Evolutionary conservation across 2,888 invertebrate genomes (phyloP).

Genomic region (Spisula solida): DNA sequence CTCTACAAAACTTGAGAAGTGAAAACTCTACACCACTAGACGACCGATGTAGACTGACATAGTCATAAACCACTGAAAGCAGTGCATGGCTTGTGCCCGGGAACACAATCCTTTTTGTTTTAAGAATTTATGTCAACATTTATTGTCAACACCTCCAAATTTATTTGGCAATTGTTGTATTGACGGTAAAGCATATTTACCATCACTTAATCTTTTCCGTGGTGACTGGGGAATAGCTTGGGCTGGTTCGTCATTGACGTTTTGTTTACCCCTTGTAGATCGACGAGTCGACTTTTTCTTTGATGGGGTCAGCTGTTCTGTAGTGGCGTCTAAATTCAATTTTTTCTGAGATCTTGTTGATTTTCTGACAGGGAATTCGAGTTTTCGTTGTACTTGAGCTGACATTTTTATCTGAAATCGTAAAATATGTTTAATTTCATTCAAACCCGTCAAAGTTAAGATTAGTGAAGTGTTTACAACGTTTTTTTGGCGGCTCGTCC

Average conservation of each 20-base stretch:
- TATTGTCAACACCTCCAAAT: too few species aligned
- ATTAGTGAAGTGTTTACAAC: not conserved
- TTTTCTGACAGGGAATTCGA: conserved; percentile 76
- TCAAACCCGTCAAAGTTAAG: not conserved
- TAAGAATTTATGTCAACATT: too few species aligned
- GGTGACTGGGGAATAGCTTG: conserved; percentile 54
- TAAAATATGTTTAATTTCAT: not conserved
- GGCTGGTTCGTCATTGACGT: conserved; percentile 22
- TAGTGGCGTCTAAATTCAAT: not conserved
- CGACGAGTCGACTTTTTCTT: conserved; percentile 51
- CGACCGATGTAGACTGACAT: too few species aligned
- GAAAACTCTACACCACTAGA: too few species aligned
- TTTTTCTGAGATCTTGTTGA: conserved; percentile 54
- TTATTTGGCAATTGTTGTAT: too few species aligned
- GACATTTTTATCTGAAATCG: conserved; percentile 38
- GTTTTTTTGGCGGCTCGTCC: not conserved
- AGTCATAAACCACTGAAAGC: too few species aligned
- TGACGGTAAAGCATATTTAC: conserved; percentile 40
- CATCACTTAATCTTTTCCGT: conserved; percentile 72
- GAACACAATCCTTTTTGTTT: too few species aligned
- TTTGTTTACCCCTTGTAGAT: conserved; percentile 40
- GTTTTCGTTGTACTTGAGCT: conserved; percentile 72
- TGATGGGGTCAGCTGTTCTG: conserved; percentile 5
- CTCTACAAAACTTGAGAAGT: too few species aligned
- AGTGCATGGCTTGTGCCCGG: too few species aligned